Evolutionary conservation across 2,797 vertebrate genomes (phyloP), one percentile per base, ranked within the genome.

Genomic region (Squalus acanthias): DNA sequence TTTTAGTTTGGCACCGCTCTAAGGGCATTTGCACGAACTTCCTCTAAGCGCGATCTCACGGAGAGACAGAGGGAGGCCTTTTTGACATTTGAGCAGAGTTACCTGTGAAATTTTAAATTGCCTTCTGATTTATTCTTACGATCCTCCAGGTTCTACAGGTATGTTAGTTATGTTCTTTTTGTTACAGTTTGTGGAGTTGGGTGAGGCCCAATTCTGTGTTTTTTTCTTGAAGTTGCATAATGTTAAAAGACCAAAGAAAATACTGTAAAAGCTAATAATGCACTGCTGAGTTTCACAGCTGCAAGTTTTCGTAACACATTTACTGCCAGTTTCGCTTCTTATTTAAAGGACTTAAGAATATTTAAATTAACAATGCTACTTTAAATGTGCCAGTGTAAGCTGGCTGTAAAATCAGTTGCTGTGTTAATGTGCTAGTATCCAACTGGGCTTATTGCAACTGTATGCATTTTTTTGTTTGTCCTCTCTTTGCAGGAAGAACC

Each of bases 401-500:
- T 95, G 70, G 94, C 50, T 95, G 94, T 95, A 57, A 76, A 74
- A 22, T 65, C 89, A 60, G 60, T 33, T 33, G 93, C 69, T 50
- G 93, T 72, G 67, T 26, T 69, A 57, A 53, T 76, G 94, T 53
- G 94, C 53, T 74, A n/a, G 24, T 76, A n/a, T 95, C 94, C 94
- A 74, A 95, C 94, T 33, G 24, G 29, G 63, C 15, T 95, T 76
- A 74, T 95, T 74, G 26, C 70, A 76, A 95, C 50, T 95, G 94
- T 95, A 7, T 76, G 70, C 94, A 76, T 95, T 95, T 69, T 95
- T 15, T 74, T 76, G 26, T 95, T 95, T 93, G 17, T 69, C 29
- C 53, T 97, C 97, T 96, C 96, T 97, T 96, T 97, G 97, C 97
- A 99, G 99, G 99, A 99, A 98, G 99, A 99, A 98, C 99, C 99